Percentiles rank a stretch among this genome's conserved stretches.
These are phyloP conservation scores for Piezodorus guildinii DNA, from an alignment of 1,140 invertebrate species.

Conservation along the genomic window DNA sequence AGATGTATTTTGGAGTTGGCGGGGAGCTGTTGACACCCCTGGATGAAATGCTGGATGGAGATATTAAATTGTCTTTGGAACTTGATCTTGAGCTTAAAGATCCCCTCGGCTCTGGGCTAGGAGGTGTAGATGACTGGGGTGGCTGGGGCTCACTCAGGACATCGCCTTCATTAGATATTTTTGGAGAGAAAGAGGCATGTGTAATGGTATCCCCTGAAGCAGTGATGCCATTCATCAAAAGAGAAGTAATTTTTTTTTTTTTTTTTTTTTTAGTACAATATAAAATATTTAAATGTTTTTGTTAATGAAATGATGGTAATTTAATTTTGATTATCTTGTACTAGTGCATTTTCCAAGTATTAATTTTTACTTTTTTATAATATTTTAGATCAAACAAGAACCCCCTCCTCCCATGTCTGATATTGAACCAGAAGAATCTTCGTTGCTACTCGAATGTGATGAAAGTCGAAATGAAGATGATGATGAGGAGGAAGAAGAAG, in stretches of 20 bases:
- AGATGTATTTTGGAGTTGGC: constrained; percentile 3
- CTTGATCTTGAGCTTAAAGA: constrained; percentile 5
- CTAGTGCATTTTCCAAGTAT: too few relatives aligned
- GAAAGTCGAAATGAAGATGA: not conserved
- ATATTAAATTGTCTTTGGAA: constrained; percentile 9
- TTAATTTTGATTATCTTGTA: too few relatives aligned
- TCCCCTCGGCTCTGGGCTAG: not conserved
- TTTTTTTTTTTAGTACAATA: too few relatives aligned
- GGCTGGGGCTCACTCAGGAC: constrained; percentile 4
- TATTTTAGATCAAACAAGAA: not conserved
- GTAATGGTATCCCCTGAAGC: constrained; percentile 6
- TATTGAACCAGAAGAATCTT: not conserved
- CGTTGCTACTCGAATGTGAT: not conserved
- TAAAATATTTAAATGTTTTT: too few relatives aligned
- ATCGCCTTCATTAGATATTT: not conserved
- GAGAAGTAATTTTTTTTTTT: not conserved
- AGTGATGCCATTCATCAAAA: constrained; percentile 12
- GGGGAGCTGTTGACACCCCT: constrained; percentile 8
- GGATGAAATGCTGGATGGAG: constrained; percentile 9
- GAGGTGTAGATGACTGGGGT: constrained; percentile 1
- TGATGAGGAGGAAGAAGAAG: constrained; percentile 7
- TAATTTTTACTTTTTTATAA: too few relatives aligned
- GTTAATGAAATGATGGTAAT: too few relatives aligned
- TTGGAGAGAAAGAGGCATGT: not conserved
- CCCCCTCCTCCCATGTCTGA: not conserved